phyloP scores from a whole-genome alignment of 2,113 vertebrate genomes.

The Numenius arquata region DNA sequence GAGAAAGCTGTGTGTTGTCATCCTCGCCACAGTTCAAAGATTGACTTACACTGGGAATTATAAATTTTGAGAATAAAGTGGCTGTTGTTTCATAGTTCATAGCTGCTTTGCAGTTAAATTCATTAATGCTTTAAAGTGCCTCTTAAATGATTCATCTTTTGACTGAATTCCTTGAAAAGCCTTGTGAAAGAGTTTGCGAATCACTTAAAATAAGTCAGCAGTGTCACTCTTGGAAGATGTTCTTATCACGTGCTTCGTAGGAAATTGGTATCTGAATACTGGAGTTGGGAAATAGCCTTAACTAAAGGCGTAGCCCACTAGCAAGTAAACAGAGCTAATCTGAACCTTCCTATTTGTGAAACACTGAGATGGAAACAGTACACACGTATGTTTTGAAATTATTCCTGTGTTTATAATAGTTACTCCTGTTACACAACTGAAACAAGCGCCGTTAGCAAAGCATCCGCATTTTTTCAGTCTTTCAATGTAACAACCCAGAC shows the following conservation, averaged over 20 bases:
- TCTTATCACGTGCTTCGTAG: background rate
- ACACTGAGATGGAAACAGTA: slow-evolving; percentile 5
- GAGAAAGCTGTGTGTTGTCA: background rate
- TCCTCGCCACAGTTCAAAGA: background rate
- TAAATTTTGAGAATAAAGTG: background rate
- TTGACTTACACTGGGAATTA: background rate
- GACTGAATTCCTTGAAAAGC: slow-evolving; percentile 17
- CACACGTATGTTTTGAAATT: slow-evolving; percentile 6
- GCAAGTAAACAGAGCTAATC: slow-evolving; percentile 1
- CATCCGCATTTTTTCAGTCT: background rate
- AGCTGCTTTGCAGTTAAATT: background rate
- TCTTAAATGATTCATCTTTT: slow-evolving; percentile 32
- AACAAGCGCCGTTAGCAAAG: background rate
- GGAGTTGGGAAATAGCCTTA: slow-evolving; percentile 34
- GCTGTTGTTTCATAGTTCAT: background rate
- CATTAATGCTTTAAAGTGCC: background rate
- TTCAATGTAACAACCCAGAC: background rate
- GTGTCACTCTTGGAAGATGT: background rate
- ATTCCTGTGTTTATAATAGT: slow-evolving; percentile 23
- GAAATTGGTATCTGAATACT: background rate
- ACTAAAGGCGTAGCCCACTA: background rate
- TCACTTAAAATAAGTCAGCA: slow-evolving; percentile 8
- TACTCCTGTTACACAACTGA: slow-evolving; percentile 11
- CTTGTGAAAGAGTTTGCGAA: slow-evolving; percentile 39
- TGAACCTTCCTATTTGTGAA: slow-evolving; percentile 23